Evolutionary conservation across 2,113 vertebrate species (phyloP).

Genomic region (Rhinichthys klamathensis): DNA sequence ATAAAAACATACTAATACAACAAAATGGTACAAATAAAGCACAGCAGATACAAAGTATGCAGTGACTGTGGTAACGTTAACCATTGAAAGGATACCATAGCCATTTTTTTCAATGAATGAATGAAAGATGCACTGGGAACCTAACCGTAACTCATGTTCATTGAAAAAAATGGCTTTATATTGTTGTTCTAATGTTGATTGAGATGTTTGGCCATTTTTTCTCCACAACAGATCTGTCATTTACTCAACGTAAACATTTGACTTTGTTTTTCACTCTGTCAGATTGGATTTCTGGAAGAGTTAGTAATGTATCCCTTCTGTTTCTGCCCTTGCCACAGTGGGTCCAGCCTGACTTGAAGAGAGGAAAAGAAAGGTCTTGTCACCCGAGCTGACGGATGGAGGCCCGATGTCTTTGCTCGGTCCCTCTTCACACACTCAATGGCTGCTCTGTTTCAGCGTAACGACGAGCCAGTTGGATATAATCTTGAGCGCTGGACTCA

Average conservation of each 20-base stretch:
- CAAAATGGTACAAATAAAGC: too few relatives aligned
- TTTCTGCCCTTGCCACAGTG: conserved; percentile 12
- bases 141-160: too few relatives aligned
- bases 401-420: conserved; percentile 57
- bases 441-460: conserved; percentile 58
- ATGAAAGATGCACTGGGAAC: too few relatives aligned
- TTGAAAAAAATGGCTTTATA: too few relatives aligned
- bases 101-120: too few relatives aligned
- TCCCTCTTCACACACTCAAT: conserved; percentile 59
- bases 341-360: conserved; percentile 8
- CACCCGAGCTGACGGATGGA: conserved; percentile 52
- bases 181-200: too few relatives aligned
- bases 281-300: neutral
- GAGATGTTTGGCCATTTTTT: neutral
- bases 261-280: neutral
- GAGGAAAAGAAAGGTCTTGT: neutral
- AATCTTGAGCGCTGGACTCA: conserved; percentile 60
- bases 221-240: neutral
- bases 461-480: conserved; percentile 66
- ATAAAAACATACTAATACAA: too few relatives aligned
- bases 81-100: too few relatives aligned
- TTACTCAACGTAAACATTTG: neutral
- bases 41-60: too few relatives aligned
- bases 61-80: too few relatives aligned
- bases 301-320: conserved; percentile 25